Base-by-base conservation (phyloP, 1,140 invertebrate genomes). In the Lepidurus couesii region DNA sequence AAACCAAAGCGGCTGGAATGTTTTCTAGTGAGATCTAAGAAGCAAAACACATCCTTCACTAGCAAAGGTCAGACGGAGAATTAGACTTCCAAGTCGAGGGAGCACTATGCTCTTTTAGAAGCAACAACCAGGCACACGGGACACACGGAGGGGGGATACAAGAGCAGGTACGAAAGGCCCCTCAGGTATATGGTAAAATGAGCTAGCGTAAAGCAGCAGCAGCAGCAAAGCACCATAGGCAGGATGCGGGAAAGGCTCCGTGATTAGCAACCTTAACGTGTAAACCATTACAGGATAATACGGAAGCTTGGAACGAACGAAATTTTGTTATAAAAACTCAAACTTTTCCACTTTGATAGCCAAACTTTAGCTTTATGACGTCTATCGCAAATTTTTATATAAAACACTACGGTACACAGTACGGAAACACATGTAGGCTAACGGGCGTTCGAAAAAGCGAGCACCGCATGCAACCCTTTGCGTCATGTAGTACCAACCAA, bases 111-210 rank as follows among this genome's bases (percentile, higher is more conserved):
- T 65, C 53, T 65, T 65, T 65, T 65, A 65, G 10, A 16, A 65
- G 53, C 53, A n/a, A 65, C 53, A 65, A 65, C 53, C 53, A 21
- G 53, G 53, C 53, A 65, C 53, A 16, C 53, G 16, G 34, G 21
- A 21, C 21, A 65, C 53, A 65, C 21, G 4, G 53, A 65, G 21
- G 13, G 53, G 53, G 53, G 53, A 65, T 65, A 65, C 21, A 65
- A 65, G 53, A 65, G 53, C 53, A 65, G 53, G 53, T 65, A 65
- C 53, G 53, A 65, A 65, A 65, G 53, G 21, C 53, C 53, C 45
- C 53, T 65, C 53, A 65, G 53, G 53, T 65, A 65, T 65, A 65
- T 65, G 53, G 53, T 65, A 65, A 65, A 65, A 65, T n/a, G 53
- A 65, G 53, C 53, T 21, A 65, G 53, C 21, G 53, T 2, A 65